phyloP scores from a whole-genome alignment of 2,797 vertebrate species.

The Buceros bicornis region DNA sequence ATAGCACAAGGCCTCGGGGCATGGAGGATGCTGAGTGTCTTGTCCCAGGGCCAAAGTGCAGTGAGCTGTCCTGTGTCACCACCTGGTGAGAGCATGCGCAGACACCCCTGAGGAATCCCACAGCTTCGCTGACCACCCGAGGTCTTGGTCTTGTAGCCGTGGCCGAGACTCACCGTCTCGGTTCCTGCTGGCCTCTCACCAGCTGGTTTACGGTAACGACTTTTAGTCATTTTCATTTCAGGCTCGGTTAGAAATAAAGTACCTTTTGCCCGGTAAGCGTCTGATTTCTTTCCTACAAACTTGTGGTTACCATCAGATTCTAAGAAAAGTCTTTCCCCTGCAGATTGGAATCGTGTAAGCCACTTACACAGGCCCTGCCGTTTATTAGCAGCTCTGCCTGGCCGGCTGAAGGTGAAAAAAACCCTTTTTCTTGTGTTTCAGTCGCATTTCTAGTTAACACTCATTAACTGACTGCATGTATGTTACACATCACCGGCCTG shows the following conservation, averaged over 20 bases:
- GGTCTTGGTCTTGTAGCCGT: neutral
- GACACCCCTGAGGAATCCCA: neutral
- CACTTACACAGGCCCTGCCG: constrained; percentile 52
- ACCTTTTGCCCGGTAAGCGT: constrained; percentile 12
- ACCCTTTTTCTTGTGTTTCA: constrained; percentile 47
- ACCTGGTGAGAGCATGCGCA: neutral
- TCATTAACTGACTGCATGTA: constrained; percentile 64
- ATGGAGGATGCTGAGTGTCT: neutral
- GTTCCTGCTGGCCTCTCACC: neutral
- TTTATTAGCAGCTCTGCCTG: constrained; percentile 47
- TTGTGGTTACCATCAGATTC: constrained; percentile 61
- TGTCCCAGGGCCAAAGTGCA: neutral
- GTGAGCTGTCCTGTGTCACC: neutral
- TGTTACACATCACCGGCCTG: constrained; percentile 67
- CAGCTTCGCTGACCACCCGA: fast-evolving
- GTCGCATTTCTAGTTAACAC: constrained; percentile 61
- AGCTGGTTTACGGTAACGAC: constrained; percentile 52
- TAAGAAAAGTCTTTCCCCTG: constrained; percentile 68
- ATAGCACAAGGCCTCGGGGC: neutral
- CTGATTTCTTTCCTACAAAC: constrained; percentile 46
- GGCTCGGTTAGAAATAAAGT: constrained; percentile 39
- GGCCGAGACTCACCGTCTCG: neutral
- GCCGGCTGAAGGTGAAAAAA: constrained; percentile 32
- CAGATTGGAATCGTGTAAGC: constrained; percentile 63
- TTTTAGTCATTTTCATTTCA: constrained; percentile 54